Conservation (phyloP, 2,113 vertebrate genomes). For the Actenoides hombroni region DNA sequence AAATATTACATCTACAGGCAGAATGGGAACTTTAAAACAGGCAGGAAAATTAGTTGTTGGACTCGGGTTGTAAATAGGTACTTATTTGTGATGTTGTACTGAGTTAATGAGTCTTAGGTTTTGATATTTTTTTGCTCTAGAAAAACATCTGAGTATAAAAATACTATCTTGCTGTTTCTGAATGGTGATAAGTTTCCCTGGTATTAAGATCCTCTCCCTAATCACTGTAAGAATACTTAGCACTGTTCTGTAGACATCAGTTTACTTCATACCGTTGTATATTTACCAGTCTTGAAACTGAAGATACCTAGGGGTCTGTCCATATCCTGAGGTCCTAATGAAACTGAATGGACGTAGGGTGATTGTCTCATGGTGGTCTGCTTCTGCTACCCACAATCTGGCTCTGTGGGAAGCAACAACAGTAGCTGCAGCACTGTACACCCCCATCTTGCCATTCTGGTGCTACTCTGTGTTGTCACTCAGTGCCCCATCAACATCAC, state of each 20-base stretch:
- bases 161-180: background rate
- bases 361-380: background rate
- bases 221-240: background rate
- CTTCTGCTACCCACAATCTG: background rate
- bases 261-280: background rate
- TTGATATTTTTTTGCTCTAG: background rate
- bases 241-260: background rate
- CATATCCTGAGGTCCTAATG: background rate
- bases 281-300: background rate
- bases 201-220: background rate
- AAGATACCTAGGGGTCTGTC: background rate
- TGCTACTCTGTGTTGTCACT: fast-evolving
- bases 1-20: background rate
- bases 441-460: background rate
- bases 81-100: background rate
- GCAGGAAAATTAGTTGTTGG: background rate
- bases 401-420: background rate
- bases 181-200: background rate
- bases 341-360: background rate
- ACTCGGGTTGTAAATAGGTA: background rate
- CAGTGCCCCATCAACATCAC: background rate
- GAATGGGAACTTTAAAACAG: background rate
- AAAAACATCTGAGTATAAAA: background rate
- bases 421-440: background rate
- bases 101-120: background rate